Evolutionary conservation across 1,140 invertebrate species (phyloP), one percentile per base, ranked within the genome.

Genomic region (Cydia amplana): DNA sequence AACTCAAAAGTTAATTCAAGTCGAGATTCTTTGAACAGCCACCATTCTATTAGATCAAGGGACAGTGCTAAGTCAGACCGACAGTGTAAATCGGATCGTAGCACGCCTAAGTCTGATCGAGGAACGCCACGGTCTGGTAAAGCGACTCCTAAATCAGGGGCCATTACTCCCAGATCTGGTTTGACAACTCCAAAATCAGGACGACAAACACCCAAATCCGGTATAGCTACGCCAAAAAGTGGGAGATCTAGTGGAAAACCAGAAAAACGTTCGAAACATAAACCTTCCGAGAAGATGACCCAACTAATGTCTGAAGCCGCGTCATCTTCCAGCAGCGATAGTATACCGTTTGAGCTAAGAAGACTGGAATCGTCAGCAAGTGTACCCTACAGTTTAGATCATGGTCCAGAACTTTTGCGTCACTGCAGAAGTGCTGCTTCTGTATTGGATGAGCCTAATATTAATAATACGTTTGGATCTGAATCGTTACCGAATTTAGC

Each of bases 401-500:
- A 92, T 74, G 87, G 89, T n/a, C 87, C 90, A 49, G 93, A 93
- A 79, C 76, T 87, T 75, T 82, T 95, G 79, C 86, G 94, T 75
- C 95, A 95, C 87, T 95, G 94, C 65, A 92, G 94, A 85, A 95
- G 95, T 84, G 94, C 94, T 46, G 93, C 94, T 23, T 95, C 94
- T 32, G 91, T 94, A 49, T 87, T 93, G 75, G 93, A 94, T 74
- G 93, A 94, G 83, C 82, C 90, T 46, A 93, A 93, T 78, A 79
- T 92, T 65, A 93, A 89, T 74, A 92, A 88, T 79, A 90, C 84
- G 12, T 91, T 93, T 74, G 92, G 92, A 18, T 94, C 94, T 10
- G 95, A 95, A 87, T 95, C 95, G 16, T 84, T 95, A 78, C 95
- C 95, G 2, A 95, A 95, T 87, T 87, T 95, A 83, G 94, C 93